These are phyloP conservation scores for Lithobates sylvaticus DNA, from an alignment of 2,797 vertebrate species.

Conservation along the genomic window DNA sequence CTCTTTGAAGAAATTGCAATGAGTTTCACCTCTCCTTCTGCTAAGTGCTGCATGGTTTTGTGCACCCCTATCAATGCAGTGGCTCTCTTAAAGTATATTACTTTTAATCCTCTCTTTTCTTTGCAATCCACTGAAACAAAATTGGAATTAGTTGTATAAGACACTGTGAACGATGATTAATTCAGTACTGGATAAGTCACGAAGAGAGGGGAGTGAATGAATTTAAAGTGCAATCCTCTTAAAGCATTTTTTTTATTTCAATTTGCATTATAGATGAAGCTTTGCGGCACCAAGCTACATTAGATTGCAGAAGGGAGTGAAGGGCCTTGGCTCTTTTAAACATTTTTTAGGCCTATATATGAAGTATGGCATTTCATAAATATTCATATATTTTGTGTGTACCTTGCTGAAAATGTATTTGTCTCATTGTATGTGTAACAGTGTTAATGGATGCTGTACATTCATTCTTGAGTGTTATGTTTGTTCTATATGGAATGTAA, in stretches of 20 bases:
- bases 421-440: background rate
- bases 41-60: background rate
- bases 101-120: slow-evolving; percentile 44
- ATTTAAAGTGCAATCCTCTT: slow-evolving; percentile 51
- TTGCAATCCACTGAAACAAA: slow-evolving; percentile 27
- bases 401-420: background rate
- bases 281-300: slow-evolving; percentile 15
- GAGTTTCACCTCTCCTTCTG: background rate
- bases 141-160: slow-evolving; percentile 50
- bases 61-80: background rate
- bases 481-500: background rate
- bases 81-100: slow-evolving; percentile 7
- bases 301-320: slow-evolving; percentile 4
- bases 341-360: background rate
- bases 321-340: background rate
- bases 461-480: background rate
- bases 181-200: slow-evolving; percentile 48
- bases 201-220: slow-evolving; percentile 37
- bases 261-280: slow-evolving; percentile 59
- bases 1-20: background rate
- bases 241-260: slow-evolving; percentile 41
- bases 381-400: background rate
- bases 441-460: background rate
- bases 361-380: background rate
- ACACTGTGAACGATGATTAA: slow-evolving; percentile 54